Conservation (phyloP, 2,797 vertebrate genomes). For the Tolypeutes matacus region DNA sequence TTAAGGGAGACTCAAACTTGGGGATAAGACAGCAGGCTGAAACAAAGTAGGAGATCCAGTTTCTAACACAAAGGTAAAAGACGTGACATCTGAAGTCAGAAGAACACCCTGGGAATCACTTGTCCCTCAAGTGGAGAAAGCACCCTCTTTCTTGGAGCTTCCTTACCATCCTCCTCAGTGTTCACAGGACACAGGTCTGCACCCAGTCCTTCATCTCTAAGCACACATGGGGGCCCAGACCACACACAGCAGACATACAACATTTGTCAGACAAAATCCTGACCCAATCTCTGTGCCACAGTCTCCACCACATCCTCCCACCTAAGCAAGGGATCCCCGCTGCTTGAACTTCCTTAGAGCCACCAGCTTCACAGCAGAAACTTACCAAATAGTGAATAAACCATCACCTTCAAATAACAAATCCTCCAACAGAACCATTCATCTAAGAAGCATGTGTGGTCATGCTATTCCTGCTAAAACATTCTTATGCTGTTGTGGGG, state of each 20-base stretch:
- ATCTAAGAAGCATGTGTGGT: neutral
- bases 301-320: neutral
- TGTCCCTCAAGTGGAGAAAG: neutral
- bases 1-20: slow-evolving; percentile 14
- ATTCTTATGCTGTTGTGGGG: neutral
- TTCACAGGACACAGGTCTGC: neutral
- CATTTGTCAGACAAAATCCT: neutral
- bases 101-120: neutral
- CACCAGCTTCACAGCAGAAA: neutral
- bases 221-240: neutral
- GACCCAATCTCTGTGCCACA: neutral
- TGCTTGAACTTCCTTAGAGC: neutral
- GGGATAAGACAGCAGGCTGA: neutral
- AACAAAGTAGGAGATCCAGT: neutral
- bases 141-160: neutral
- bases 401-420: neutral
- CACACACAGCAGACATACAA: neutral
- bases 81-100: neutral
- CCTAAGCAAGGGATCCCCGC: neutral
- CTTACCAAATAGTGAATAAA: neutral
- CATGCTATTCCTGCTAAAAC: neutral
- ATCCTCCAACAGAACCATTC: neutral
- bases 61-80: neutral
- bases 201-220: neutral
- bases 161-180: neutral